These are phyloP conservation scores for Sebastes nivosus DNA, from an alignment of 2,797 vertebrate genomes.

Conservation along the genomic window DNA sequence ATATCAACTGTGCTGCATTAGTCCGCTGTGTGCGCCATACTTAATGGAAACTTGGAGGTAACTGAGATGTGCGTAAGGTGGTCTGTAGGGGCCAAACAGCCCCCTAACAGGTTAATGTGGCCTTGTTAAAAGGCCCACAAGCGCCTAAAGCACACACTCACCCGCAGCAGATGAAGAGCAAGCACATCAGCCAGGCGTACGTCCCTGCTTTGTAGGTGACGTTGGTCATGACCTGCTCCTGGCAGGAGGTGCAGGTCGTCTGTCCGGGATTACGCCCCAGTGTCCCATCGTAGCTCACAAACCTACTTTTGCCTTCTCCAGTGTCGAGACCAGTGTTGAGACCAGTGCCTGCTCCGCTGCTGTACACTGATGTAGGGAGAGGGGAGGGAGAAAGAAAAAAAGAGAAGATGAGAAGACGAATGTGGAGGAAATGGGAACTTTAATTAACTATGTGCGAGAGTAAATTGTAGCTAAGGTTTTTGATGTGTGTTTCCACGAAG, in stretches of 20 bases:
- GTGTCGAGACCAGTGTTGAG: accelerated
- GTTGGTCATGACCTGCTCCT: conserved; percentile 87
- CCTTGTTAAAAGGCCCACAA: too few species aligned
- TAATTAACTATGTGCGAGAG: not conserved
- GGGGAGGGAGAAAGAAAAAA: conserved; percentile 30
- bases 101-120: not conserved
- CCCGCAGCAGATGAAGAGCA: conserved; percentile 83
- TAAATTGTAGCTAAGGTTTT: not conserved
- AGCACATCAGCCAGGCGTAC: conserved; percentile 85
- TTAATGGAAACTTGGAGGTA: not conserved
- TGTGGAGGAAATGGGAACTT: not conserved
- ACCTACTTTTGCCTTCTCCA: conserved; percentile 51
- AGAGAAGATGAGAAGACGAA: not conserved
- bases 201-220: conserved; percentile 85
- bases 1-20: not conserved
- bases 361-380: conserved; percentile 44
- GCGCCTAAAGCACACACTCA: conserved; percentile 59
- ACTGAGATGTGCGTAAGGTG: not conserved
- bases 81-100: not conserved
- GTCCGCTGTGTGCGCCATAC: not conserved
- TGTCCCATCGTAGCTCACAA: conserved; percentile 68
- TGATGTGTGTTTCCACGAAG: not conserved
- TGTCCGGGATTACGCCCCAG: conserved; percentile 75
- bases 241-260: conserved; percentile 84
- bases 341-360: conserved; percentile 47